phyloP scores from a whole-genome alignment of 2,888 invertebrate species.

The Lysandra bellargus region DNA sequence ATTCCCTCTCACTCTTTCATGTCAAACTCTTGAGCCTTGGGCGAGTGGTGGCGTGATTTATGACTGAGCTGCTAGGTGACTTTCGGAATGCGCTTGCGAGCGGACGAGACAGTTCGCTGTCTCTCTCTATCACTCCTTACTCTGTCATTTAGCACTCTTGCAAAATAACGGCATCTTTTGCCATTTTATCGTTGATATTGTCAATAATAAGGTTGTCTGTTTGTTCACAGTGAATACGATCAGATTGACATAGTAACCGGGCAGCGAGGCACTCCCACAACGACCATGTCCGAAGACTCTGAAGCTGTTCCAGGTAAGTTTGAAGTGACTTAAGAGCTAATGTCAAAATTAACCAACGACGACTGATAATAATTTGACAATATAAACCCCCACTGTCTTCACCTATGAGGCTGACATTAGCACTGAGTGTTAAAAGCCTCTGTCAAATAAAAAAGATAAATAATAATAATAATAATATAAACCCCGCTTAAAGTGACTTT shows the following conservation, averaged over 20 bases:
- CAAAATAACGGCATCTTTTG: not conserved
- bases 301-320: slow-evolving; percentile 50
- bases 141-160: not conserved
- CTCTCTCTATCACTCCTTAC: not conserved
- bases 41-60: too few relatives aligned
- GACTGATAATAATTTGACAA: too few relatives aligned
- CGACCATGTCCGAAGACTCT: slow-evolving; percentile 52
- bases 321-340: not conserved
- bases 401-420: too few relatives aligned
- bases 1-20: not conserved
- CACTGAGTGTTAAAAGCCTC: too few relatives aligned
- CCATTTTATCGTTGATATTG: not conserved
- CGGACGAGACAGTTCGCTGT: not conserved
- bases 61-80: too few relatives aligned
- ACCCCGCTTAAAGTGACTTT: too few relatives aligned
- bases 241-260: slow-evolving; percentile 72
- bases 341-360: too few relatives aligned
- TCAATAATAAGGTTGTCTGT: not conserved
- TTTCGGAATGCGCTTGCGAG: not conserved
- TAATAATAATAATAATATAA: too few relatives aligned
- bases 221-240: slow-evolving; percentile 62
- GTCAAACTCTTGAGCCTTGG: too few relatives aligned
- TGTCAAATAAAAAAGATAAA: too few relatives aligned
- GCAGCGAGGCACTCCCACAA: slow-evolving; percentile 52
- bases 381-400: too few relatives aligned